Base-by-base conservation (phyloP, 2,888 invertebrate species). In the Trachelus iudaicus region DNA sequence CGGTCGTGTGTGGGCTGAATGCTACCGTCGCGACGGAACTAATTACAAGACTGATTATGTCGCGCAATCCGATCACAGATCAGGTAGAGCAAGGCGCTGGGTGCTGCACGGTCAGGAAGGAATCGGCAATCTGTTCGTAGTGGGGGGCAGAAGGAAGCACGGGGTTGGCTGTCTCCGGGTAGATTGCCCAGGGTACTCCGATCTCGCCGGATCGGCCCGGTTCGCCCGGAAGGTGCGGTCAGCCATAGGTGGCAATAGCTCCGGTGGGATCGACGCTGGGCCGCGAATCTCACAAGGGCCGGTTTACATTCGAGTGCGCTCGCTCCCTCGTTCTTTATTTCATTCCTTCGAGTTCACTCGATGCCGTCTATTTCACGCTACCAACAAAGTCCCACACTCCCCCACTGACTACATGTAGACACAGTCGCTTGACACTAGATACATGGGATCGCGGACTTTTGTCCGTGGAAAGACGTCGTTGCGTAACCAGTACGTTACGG, bases 261-360 rank as follows among this genome's bases (percentile, higher is more conserved):
- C 85, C 85, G 91, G 91, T 91, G 91, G 89, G 91, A 91, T 89
- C 90, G 88, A 81, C 84, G 86, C 79, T 82, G 88, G 86, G 85
- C 85, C 87, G 89, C 89, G 86, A 91, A 91, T 91, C 91, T 91
- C 91, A 91, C 91, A 91, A 88, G 91, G 90, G 91, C 91, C 91
- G 89, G 91, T 89, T 91, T 91, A 91, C 91, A 90, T 89, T 89
- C 86, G 85, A 89, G 89, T 88, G 86, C 84, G 85, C 85, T 40
- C 35, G 75, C 40, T 87, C 86, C 84, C 87, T 87, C 83, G 83
- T 86, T 86, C 83, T 85, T 85, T 85, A 82, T 85, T 84, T 83
- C 83, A 80, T 81, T 79, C 81, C 78, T 80, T 82, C 76, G 75
- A 33, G 73, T 69, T 37, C 37, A 76, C 68, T 75, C 81, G 56